Base-by-base conservation (phyloP, 1,140 invertebrate genomes). In the Mactra quadrangularis region DNA sequence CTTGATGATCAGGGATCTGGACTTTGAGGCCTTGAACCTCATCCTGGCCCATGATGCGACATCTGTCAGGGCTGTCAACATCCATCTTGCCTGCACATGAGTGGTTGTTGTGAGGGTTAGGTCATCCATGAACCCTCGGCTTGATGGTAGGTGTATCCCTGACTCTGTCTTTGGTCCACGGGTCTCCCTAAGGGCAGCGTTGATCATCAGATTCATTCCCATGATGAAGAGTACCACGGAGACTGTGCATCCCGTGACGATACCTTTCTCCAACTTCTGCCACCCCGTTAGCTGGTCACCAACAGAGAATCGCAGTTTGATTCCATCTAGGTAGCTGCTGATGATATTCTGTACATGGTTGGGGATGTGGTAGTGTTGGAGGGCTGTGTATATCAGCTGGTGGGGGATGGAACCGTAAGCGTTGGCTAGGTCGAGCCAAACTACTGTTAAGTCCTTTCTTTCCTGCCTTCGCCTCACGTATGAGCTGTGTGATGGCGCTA, bases 341-440 rank as follows among this genome's bases (percentile, higher is more conserved):
- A 57, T 57, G 27, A 57, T n/a, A n/a, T 57, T 57, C 55, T 57
- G 55, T 9, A 86, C 70, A 25, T 84, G 57, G 1, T 52, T n/a
- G 29, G 38, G 60, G 11, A 84, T 47, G 35, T 86, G 71, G 57
- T 82, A 75, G 33, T 38, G 45, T 13, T 66, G 64, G 31, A 86
- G 41, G 22, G 76, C 62, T 68, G 62, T 68, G 45, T 68, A 68
- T 33, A 68, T 68, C 15, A 68, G 62, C 62, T 68, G 62, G 62
- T 87, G 86, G 25, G 79, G 75, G 7, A 87, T 57, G 60, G 84
- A 72, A 35, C 70, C 79, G 64, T 79, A 87, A 15, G 64, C 84
- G 29, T 85, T 87, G 33, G 81, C 84, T 25, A 85, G 47, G 50
- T 85, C 84, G 6, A 85, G 60, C 86, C 84, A 87, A 15, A 87